Conservation (phyloP, 2,113 vertebrate genomes). For the Tragelaphus buxtoni region DNA sequence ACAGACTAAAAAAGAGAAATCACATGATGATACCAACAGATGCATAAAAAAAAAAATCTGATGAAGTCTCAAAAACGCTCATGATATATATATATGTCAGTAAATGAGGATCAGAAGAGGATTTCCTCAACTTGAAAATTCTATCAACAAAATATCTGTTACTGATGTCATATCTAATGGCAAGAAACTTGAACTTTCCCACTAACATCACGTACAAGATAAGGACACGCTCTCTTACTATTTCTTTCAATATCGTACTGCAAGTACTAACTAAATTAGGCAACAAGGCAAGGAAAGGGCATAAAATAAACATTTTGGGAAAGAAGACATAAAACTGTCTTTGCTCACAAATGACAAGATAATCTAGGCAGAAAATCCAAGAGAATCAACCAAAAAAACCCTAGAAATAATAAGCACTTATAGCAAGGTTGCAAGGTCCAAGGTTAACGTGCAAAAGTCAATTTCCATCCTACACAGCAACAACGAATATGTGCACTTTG, state of each 20-base stretch:
- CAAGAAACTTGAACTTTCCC: not conserved
- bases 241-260: not conserved
- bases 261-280: not conserved
- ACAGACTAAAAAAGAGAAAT: not conserved
- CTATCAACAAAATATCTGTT: not conserved
- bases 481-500: not conserved
- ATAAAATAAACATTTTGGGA: not conserved
- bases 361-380: not conserved
- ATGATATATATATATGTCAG: not conserved
- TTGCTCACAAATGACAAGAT: not conserved
- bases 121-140: not conserved
- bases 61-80: not conserved
- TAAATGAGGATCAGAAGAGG: not conserved
- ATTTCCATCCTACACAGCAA: no score
- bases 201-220: accelerated
- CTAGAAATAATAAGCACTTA: not conserved
- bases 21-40: not conserved
- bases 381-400: not conserved
- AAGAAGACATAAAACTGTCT: not conserved
- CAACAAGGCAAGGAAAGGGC: not conserved
- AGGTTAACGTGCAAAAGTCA: not conserved
- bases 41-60: not conserved
- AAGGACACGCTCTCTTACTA: no score
- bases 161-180: not conserved
- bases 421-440: not conserved